Evolutionary conservation across 2,888 invertebrate species (phyloP).

Genomic region (Gortyna flavago): DNA sequence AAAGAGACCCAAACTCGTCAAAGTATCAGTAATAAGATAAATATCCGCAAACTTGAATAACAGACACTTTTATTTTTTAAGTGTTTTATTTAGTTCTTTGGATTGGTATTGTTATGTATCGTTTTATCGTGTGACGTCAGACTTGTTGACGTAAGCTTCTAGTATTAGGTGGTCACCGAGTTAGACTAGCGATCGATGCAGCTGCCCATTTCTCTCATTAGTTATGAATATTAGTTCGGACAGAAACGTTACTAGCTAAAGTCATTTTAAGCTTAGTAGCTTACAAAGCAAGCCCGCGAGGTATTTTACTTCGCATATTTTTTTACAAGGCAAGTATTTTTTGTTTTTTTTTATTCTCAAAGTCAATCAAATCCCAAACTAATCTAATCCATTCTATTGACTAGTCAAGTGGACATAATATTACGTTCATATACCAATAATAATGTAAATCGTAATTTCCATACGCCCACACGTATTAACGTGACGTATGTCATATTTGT

Average conservation of each 20-base stretch:
- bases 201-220: slow-evolving; percentile 2
- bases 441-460: neutral
- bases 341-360: neutral
- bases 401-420: neutral
- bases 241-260: neutral
- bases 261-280: neutral
- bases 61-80: slow-evolving; percentile 31
- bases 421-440: neutral
- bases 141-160: neutral
- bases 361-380: neutral
- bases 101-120: slow-evolving; percentile 11
- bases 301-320: neutral
- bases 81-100: slow-evolving; percentile 6
- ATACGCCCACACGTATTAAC: neutral
- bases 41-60: slow-evolving; percentile 48
- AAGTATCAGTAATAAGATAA: slow-evolving; percentile 48
- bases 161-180: neutral
- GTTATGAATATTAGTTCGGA: neutral
- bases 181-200: slow-evolving; percentile 5
- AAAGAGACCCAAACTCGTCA: slow-evolving; percentile 24
- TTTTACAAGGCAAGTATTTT: neutral
- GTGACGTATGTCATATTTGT: neutral
- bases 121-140: neutral
- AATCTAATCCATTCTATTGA: neutral
- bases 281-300: neutral